Percentiles rank a stretch among this genome's conserved stretches.
phyloP scores from a whole-genome alignment of 2,888 invertebrate genomes.

The Chymomyza procnemis region DNA sequence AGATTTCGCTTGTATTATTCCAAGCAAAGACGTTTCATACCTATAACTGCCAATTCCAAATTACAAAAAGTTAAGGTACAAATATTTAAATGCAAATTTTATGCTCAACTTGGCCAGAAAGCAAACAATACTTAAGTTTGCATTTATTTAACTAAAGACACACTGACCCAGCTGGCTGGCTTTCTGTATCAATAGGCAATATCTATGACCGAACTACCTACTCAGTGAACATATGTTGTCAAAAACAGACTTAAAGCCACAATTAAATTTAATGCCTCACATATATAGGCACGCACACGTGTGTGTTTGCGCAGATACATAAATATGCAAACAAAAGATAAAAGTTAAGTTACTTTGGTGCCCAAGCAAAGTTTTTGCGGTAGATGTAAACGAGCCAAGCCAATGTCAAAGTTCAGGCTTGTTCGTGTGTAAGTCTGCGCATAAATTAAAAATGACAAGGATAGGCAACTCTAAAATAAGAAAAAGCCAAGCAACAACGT shows the following conservation, averaged over 20 bases:
- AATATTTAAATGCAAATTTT: neutral
- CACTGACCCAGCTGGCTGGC: too few relatives aligned
- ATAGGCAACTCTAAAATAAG: slow-evolving; percentile 40
- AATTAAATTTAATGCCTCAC: slow-evolving; percentile 42
- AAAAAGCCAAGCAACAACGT: slow-evolving; percentile 19
- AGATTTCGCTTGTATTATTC: too few relatives aligned
- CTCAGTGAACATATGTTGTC: slow-evolving; percentile 22
- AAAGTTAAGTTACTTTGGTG: slow-evolving; percentile 7
- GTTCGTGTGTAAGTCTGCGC: slow-evolving; percentile 15
- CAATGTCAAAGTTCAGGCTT: slow-evolving; percentile 11
- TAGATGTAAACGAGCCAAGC: neutral
- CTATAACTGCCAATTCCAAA: neutral
- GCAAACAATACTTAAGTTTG: neutral
- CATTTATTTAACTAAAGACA: too few relatives aligned
- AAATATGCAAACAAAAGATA: slow-evolving; percentile 2
- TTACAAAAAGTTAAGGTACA: neutral
- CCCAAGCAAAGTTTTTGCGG: neutral
- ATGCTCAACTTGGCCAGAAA: neutral
- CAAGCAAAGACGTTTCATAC: too few relatives aligned
- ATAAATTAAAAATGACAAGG: slow-evolving; percentile 69
- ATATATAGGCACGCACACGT: slow-evolving; percentile 12
- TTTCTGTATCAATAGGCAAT: slow-evolving; percentile 2
- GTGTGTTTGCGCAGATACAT: neutral
- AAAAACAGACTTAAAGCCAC: slow-evolving; percentile 24
- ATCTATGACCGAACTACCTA: slow-evolving; percentile 10